Conservation (phyloP, 2,113 vertebrate species). For the Nothoprocta pentlandii region DNA sequence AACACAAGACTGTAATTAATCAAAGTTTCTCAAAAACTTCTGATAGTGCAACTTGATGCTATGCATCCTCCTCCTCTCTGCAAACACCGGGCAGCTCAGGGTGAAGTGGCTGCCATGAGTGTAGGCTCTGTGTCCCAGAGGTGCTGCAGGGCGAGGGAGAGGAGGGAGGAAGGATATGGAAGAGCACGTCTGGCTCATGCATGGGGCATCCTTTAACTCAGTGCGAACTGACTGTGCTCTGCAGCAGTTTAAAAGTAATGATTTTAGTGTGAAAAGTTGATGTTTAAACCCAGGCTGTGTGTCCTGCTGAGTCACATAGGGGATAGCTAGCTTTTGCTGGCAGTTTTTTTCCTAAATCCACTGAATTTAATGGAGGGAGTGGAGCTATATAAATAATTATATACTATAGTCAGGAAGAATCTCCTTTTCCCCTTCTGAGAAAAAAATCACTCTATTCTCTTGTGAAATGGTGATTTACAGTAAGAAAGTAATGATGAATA, state of each 20-base stretch:
- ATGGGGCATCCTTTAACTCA: not conserved
- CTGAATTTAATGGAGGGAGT: not conserved
- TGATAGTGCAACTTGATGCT: not conserved
- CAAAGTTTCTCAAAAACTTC: not conserved
- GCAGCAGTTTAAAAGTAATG: not conserved
- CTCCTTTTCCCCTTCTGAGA: not conserved
- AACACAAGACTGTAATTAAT: not conserved
- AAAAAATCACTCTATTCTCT: not conserved
- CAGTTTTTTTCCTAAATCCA: not conserved
- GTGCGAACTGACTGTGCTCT: not conserved
- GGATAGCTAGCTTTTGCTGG: not conserved
- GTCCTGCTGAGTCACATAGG: not conserved
- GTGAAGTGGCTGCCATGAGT: not conserved
- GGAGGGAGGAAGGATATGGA: not conserved
- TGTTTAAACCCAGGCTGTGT: not conserved
- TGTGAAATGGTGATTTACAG: fast-evolving
- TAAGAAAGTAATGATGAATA: not conserved
- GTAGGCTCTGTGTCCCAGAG: not conserved
- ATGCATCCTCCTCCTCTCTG: not conserved
- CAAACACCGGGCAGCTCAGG: not conserved
- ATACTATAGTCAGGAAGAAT: not conserved
- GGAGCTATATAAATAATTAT: not conserved
- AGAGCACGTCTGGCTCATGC: not conserved
- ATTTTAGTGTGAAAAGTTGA: not conserved
- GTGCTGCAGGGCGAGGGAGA: not conserved